These are phyloP conservation scores for Acrossocheilus wenchowensis DNA, from an alignment of 2,797 vertebrate genomes.

Conservation along the genomic window DNA sequence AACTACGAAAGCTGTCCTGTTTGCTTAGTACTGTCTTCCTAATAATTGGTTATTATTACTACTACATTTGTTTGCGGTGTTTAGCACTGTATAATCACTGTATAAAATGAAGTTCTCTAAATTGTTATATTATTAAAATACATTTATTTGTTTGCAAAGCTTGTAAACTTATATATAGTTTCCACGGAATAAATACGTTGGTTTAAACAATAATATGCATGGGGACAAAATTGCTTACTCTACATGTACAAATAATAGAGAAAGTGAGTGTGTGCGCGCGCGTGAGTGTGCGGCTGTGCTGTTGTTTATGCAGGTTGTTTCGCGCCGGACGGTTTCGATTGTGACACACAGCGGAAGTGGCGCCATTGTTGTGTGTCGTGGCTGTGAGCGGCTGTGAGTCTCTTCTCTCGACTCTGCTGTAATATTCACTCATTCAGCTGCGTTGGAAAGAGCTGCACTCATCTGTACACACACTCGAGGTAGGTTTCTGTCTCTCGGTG, in stretches of 20 bases:
- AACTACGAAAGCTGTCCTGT: neutral
- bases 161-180: too few species aligned
- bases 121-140: neutral
- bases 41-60: neutral
- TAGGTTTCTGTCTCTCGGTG: neutral
- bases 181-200: too few species aligned
- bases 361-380: constrained; percentile 87
- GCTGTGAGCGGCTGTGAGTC: constrained; percentile 78
- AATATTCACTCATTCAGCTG: neutral
- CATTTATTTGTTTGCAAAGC: too few species aligned
- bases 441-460: neutral
- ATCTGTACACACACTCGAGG: constrained; percentile 26
- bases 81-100: neutral
- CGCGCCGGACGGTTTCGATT: constrained; percentile 66
- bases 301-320: constrained; percentile 11
- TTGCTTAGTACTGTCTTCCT: neutral
- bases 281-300: neutral
- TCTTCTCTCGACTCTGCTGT: neutral
- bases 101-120: too few species aligned
- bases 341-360: constrained; percentile 79
- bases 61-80: neutral
- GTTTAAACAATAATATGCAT: too few species aligned
- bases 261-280: too few species aligned
- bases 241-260: too few species aligned
- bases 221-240: too few species aligned